Base-by-base conservation (phyloP, 2,113 vertebrate species). In the Paramisgurnus dabryanus region DNA sequence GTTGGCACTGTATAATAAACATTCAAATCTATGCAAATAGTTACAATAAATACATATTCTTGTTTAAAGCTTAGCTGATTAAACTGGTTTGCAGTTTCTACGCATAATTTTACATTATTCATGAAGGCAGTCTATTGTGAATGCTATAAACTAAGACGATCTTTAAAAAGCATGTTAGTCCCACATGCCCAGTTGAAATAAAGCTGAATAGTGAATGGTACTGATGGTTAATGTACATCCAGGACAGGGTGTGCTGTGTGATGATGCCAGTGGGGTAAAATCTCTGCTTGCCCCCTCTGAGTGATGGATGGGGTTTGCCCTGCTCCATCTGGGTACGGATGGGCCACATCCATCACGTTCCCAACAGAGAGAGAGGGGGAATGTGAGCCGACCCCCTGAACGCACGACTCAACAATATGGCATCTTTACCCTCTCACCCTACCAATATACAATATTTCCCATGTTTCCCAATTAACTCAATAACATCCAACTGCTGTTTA, bases 321-420 rank as follows among this genome's bases (percentile, higher is more conserved):
- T 91, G 89, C 92, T 94, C 95, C 94, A 95, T 95, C 94, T 95
- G 94, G 93, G 90, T 93, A 89, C 90, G 92, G 92, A 94, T 94
- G 92, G 93, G 91, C 91, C 93, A 89, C 94, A 94, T 95, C 94
- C 93, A 95, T 95, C 94, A 95, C 93, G 91, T 86, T 88, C 89
- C 0, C 50, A 91, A 92, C 80, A 81, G 90, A 91, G 92, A 81
- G 90, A 91, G 92, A 87, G 91, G 91, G 92, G 88, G 89, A 90
- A 88, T 91, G 77, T 89, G 86, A 88, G 86, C 67, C 40, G 82
- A 87, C 68, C 88, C 93, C 89, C 92, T 91, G 89, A 90, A 89
- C 93, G 89, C 82, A 68, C 74, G 53, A 79, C 81, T 84, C 67
- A 80, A 69, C 68, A 82, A 81, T 75, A 69, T 74, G 78, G 78